Evolutionary conservation across 2,888 invertebrate species (phyloP).

Genomic region (Drosophila pegasa): DNA sequence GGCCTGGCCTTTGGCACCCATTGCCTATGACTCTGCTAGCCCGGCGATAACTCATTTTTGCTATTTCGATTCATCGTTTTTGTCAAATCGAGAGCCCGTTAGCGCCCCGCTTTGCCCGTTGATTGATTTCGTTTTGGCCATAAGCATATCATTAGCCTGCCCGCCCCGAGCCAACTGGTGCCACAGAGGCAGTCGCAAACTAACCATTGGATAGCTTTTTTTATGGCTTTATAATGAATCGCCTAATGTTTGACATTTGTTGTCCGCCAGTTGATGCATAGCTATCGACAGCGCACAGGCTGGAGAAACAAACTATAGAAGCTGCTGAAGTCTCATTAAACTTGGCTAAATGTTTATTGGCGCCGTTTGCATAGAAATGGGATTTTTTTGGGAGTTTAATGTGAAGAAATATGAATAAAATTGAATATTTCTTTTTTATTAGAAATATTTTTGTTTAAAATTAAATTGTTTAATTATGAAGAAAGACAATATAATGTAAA

Average conservation of each 20-base stretch:
- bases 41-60: conserved; percentile 44
- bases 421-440: too few relatives aligned
- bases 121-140: conserved; percentile 63
- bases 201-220: conserved; percentile 16
- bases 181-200: conserved; percentile 24
- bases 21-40: conserved; percentile 12
- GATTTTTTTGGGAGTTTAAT: neutral
- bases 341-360: conserved; percentile 3
- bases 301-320: too few relatives aligned
- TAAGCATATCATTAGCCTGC: conserved; percentile 50
- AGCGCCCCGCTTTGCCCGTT: conserved; percentile 54
- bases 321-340: conserved; percentile 6
- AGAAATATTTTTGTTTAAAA: neutral
- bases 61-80: conserved; percentile 33
- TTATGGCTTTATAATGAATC: conserved; percentile 57
- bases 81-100: conserved; percentile 64
- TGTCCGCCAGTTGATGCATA: conserved; percentile 16
- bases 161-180: conserved; percentile 29
- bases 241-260: conserved; percentile 47
- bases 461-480: neutral
- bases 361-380: conserved; percentile 20
- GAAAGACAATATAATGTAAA: neutral
- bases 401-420: neutral
- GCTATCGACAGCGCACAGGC: too few relatives aligned
- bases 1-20: conserved; percentile 18